Base-by-base conservation (phyloP, 2,797 vertebrate species). In the Siniperca obscura region DNA sequence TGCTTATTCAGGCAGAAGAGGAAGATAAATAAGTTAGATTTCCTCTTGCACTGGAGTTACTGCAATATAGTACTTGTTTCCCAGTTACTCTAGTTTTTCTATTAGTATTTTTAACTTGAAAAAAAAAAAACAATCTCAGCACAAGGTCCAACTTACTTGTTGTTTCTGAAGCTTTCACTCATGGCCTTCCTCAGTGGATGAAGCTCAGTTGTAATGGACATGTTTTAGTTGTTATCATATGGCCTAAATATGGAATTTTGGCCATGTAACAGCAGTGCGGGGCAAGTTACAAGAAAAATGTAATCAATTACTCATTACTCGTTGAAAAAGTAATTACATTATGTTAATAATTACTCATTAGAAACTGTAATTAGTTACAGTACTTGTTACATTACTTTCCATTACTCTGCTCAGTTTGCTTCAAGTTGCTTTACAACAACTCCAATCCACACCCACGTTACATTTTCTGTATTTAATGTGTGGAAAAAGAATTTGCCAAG, bases 1-100 rank as follows among this genome's bases (percentile, higher is more conserved):
- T 44, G 70, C 69, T 84, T 67, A 74, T 70, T 72, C 69, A 68
- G 4, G 25, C 55, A 69, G 40, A 81, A 61, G 55, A 65, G 44
- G 30, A 66, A 30, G 62, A n/a, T 68, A 27, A 72, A 60, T 59
- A 42, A 67, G 19, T 48, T 7, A 22, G 27, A 64, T 44, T 70
- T 64, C 61, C 36, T 59, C 8, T 36, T 38, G 5, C 22, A 1
- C 61, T 64, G 48, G 4, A 36, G 1, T 25, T 34, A 21, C 12
- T 38, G 16, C 21, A 27, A 5, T n/a, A 50, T 16, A 56, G 4
- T 66, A 42, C 14, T 3, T 34, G 30, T 27, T 71, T 38, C 27
- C 44, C 25, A 56, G 19, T 8, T n/a, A 13, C 50, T 25, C 40
- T 36, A 3, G 12, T 30, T 50, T 74, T 25, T 34, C 6, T 6